A percentile compares a stretch with the other conserved stretches of the same genome.
These are phyloP conservation scores for Gouania willdenowi DNA, from an alignment of 2,797 vertebrate genomes.

Conservation along the genomic window DNA sequence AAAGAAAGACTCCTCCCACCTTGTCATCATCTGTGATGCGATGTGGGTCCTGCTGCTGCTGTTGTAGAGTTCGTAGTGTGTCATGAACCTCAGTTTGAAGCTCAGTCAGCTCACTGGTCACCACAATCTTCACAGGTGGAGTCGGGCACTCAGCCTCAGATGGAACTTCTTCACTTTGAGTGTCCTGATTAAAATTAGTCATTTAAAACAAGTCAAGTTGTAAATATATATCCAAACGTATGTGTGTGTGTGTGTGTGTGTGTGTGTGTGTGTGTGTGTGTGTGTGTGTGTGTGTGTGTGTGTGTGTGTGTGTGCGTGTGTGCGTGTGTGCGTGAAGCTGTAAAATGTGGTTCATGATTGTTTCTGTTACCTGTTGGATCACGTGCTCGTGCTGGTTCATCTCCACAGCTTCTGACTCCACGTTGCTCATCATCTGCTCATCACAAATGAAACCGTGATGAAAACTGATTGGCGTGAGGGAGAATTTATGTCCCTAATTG, in stretches of 20 bases:
- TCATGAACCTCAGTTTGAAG: constrained; percentile 81
- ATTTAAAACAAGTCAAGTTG: too few relatives aligned
- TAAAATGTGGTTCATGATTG: background rate
- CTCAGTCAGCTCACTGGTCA: constrained; percentile 43
- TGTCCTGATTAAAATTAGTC: constrained; percentile 36
- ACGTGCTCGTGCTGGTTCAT: constrained; percentile 51
- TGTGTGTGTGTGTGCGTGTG: too few relatives aligned
- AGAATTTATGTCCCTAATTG: too few relatives aligned
- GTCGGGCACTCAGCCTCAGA: constrained; percentile 30
- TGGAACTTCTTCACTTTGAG: constrained; percentile 34
- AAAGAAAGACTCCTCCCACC: too few relatives aligned
- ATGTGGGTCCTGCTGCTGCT: constrained; percentile 64
- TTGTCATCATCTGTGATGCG: constrained; percentile 79
- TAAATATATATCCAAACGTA: too few relatives aligned
- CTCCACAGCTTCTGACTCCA: constrained; percentile 62
- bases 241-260: too few relatives aligned
- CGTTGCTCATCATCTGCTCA: constrained; percentile 76
- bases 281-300: too few relatives aligned
- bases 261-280: too few relatives aligned
- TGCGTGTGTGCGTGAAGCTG: background rate
- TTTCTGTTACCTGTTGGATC: background rate
- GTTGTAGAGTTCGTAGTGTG: constrained; percentile 78
- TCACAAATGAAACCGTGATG: background rate
- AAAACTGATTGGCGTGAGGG: background rate
- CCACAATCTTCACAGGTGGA: constrained; percentile 14